Evolutionary conservation across 1,140 invertebrate species (phyloP).

Genomic region (Mactra quadrangularis): DNA sequence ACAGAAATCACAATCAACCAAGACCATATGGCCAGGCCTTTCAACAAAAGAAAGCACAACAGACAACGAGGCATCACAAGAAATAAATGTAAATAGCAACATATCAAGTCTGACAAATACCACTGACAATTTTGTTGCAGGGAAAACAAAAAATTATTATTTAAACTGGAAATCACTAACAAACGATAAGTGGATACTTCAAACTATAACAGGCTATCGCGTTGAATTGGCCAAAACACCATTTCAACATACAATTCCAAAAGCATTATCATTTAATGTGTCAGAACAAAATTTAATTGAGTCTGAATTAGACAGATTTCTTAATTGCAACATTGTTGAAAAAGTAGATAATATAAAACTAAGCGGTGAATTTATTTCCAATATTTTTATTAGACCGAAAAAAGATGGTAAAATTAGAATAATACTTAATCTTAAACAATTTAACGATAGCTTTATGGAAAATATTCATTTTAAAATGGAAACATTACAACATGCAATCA

Average conservation of each 20-base stretch:
- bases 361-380: constrained; percentile 17
- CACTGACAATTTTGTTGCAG: constrained; percentile 26
- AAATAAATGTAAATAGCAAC: constrained; percentile 22
- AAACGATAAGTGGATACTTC: constrained; percentile 7
- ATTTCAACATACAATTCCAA: constrained; percentile 24
- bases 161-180: constrained; percentile 4
- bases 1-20: constrained; percentile 13
- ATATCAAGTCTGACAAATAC: constrained; percentile 22
- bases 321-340: constrained; percentile 32
- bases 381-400: constrained; percentile 29
- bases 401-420: constrained; percentile 40
- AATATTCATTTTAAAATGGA: constrained; percentile 14
- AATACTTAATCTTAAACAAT: constrained; percentile 34
- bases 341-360: background rate
- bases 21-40: background rate
- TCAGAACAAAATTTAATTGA: constrained; percentile 8
- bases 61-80: constrained; percentile 13
- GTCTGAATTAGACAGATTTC: constrained; percentile 14
- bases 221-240: constrained; percentile 9
- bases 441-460: constrained; percentile 32
- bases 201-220: constrained; percentile 24
- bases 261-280: constrained; percentile 3
- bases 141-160: constrained; percentile 13
- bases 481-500: constrained; percentile 31
- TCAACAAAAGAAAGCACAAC: constrained; percentile 12